These are phyloP conservation scores for Bombus cullumanus DNA, from an alignment of 1,140 invertebrate genomes.

Conservation along the genomic window DNA sequence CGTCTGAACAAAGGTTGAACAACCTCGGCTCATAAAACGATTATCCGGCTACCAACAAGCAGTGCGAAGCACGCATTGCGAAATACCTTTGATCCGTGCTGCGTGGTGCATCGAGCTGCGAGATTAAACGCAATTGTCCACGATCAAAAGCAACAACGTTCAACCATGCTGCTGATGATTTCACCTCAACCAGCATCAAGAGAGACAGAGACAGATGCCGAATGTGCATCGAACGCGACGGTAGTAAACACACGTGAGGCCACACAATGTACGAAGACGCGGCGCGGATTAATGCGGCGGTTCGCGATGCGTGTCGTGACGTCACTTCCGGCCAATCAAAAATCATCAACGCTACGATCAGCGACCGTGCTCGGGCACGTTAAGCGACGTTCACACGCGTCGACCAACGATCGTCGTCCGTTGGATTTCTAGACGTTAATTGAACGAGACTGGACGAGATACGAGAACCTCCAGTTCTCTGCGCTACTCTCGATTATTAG, in stretches of 20 bases:
- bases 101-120: constrained; percentile 24
- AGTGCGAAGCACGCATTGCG: not conserved
- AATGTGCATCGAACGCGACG: not conserved
- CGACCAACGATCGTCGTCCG: not conserved
- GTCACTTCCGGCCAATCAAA: constrained; percentile 83
- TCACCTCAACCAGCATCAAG: not conserved
- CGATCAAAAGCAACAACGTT: constrained; percentile 2
- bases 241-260: constrained; percentile 16
- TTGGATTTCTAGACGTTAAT: constrained; percentile 46
- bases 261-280: constrained; percentile 32
- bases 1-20: not conserved
- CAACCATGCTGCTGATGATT: not conserved
- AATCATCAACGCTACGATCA: constrained; percentile 77
- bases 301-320: constrained; percentile 76
- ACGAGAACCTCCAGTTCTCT: not conserved
- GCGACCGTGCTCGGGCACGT: constrained; percentile 28
- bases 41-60: not conserved
- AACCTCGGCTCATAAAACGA: not conserved
- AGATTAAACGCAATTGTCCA: constrained; percentile 37
- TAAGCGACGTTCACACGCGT: constrained; percentile 58
- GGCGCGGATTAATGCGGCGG: constrained; percentile 62
- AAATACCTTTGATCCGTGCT: constrained; percentile 30
- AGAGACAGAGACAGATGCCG: not conserved
- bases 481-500: not conserved
- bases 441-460: constrained; percentile 30